Conservation (phyloP, 2,888 invertebrate species). For the Heliconius ethilla region DNA sequence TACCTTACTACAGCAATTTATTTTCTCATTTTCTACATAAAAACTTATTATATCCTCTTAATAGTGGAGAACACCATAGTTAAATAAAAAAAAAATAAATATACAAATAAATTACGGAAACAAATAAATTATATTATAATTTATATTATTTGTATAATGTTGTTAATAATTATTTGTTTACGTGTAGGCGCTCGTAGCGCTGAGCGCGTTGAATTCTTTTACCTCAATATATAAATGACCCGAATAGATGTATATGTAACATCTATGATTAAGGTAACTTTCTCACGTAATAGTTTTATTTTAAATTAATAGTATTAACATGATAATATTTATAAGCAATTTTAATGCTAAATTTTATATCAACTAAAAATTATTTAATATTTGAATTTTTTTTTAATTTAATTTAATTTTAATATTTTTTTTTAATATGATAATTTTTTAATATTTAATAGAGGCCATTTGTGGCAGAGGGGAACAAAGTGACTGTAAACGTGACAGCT, state of each 20-base stretch:
- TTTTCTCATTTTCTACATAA: background rate
- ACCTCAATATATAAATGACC: constrained; percentile 34
- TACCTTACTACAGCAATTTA: background rate
- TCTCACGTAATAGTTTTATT: background rate
- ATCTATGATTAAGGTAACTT: background rate
- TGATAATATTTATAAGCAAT: background rate
- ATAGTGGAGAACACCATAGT: background rate
- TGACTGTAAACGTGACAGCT: too few species aligned
- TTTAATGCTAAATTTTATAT: background rate
- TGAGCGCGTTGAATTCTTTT: constrained; percentile 72
- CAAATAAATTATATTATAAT: too few species aligned
- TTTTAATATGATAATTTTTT: too few species aligned
- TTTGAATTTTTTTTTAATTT: too few species aligned
- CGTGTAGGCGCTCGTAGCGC: constrained; percentile 19
- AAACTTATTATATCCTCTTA: background rate
- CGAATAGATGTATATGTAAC: background rate
- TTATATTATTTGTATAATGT: too few species aligned
- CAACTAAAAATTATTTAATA: too few species aligned
- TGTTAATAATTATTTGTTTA: too few species aligned
- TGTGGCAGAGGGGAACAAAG: too few species aligned
- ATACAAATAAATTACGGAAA: too few species aligned
- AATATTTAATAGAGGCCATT: too few species aligned
- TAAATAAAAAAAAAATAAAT: too few species aligned
- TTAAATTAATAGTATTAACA: background rate
- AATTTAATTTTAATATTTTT: too few species aligned